Conservation (phyloP, 2,113 vertebrate genomes). For the Scalopus aquaticus region DNA sequence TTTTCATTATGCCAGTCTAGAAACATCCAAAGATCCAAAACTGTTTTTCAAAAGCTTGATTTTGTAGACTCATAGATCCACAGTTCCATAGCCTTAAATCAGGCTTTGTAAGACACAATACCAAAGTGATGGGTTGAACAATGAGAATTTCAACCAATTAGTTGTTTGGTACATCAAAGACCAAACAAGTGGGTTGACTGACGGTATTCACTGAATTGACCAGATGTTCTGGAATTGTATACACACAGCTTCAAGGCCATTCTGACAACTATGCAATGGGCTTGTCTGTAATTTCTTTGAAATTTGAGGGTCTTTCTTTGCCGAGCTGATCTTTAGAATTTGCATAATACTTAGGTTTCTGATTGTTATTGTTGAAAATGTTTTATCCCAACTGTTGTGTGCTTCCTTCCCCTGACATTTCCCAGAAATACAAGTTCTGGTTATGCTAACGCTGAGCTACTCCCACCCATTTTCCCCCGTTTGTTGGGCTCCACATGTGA, state of each 20-base stretch:
- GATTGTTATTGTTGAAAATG: not conserved
- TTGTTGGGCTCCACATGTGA: not conserved
- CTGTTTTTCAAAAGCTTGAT: conserved; percentile 2
- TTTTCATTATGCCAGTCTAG: conserved; percentile 19
- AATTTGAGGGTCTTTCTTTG: conserved; percentile 20
- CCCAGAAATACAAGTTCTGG: not conserved
- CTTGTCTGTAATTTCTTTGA: conserved; percentile 34
- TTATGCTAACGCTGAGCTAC: not conserved
- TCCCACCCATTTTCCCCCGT: not conserved
- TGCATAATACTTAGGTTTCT: not conserved
- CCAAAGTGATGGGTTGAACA: conserved; percentile 25
- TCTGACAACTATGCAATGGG: conserved; percentile 51
- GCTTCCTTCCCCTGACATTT: not conserved
- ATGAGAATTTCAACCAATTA: not conserved
- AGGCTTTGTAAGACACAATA: not conserved
- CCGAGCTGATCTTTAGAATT: conserved; percentile 28
- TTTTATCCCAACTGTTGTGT: not conserved
- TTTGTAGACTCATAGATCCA: not conserved
- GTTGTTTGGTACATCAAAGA: not conserved
- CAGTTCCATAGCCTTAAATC: conserved; percentile 38
- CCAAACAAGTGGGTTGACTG: not conserved
- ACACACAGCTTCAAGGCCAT: not conserved
- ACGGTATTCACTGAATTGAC: not conserved
- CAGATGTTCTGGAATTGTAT: not conserved
- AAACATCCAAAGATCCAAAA: conserved; percentile 59